Base-by-base conservation (phyloP, 1,140 invertebrate species). In the Agraylea sexmaculata region DNA sequence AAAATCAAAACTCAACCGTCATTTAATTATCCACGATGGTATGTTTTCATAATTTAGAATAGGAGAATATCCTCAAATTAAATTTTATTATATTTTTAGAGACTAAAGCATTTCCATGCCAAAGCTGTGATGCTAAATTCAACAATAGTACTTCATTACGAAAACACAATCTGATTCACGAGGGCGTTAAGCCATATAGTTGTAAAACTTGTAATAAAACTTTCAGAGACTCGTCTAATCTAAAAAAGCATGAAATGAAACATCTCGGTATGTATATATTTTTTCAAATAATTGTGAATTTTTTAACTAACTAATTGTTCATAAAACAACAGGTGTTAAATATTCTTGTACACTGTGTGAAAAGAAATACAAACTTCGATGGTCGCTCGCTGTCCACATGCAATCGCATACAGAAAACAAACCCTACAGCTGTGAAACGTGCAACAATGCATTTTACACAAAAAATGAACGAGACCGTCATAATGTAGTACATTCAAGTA, bases 131-230 rank as follows among this genome's bases (percentile, higher is more conserved):
- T 34, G 34, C 40, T 10, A 37, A 27, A 12, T 49, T 49, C 17
- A 36, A 38, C 25, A 49, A 31, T 28, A 4, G 10, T 5, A 8
- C 13, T 12, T 20, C 36, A 3, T 19, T 49, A 27, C 32, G 34
- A 3, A 73, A 71, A 48, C 71, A 74, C 40, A 58, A 63, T 30
- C 63, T 64, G 11, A 69, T 74, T 25, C 73, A 75, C 53, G 71
- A 70, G 7, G 71, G 77, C 2, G 70, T 76, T 17, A 80, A 80
- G 55, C 75, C 76, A 0, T 77, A 80, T 57, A 68, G 75, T 37
- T 83, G 80, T 55, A 66, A 71, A 23, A 69, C 73, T 21, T 83
- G 80, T 51, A 71, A 73, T 2, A 64, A 74, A 48, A 69, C 70
- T 40, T 83, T 83, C 51, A 53, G 74, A 32, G 73, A 78, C 27